Evolutionary conservation across 2,888 invertebrate genomes (phyloP), one percentile per base, ranked within the genome.

Genomic region (Napeogenes sylphis): DNA sequence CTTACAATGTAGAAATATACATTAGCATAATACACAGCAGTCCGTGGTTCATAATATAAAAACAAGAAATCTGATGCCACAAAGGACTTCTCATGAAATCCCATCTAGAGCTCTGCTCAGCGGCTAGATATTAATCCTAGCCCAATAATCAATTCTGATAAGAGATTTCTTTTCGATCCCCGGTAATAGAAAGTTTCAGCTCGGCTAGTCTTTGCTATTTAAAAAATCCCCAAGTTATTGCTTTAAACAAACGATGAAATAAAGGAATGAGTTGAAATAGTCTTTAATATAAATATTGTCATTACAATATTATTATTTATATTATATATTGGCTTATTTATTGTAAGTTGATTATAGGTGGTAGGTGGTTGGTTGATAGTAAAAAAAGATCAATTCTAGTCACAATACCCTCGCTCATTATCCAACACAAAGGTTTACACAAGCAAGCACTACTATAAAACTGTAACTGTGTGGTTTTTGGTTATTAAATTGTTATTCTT

Each of bases 151-250:
- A 83, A 80, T 83, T 80, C 74, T 83, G 87, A 88, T 88, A 85
- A 86, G 84, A 84, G 86, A 87, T 88, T 88, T 87, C 83, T 84
- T 82, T 82, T 81, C 82, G 79, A 84, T 82, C 81, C 68, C 66
- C 76, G 72, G 83, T 88, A 90, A 90, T 87, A 78, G 86, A 82
- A 87, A 83, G 82, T 84, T 88, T 88, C 85, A 84, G 84, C 85
- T 84, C 84, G 83, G 77, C 63, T 75, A 80, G 73, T 67, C 80
- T 68, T 71, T 75, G 75, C 79, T 85, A 84, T 89, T 86, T 86
- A 58, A 65, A 65, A 60, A 62, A 14, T 21, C 30, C 21, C 30
- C n/a, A 30, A 51, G 51, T 51, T 51, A 51, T 51, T 51, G 51
- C 10, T 51, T 51, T 51, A 51, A 30, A 47, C 21, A 51, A 51